A percentile compares a stretch with the other conserved stretches of the same genome.
phyloP scores from a whole-genome alignment of 2,888 invertebrate species.

The Lasioglossum lativentre region DNA sequence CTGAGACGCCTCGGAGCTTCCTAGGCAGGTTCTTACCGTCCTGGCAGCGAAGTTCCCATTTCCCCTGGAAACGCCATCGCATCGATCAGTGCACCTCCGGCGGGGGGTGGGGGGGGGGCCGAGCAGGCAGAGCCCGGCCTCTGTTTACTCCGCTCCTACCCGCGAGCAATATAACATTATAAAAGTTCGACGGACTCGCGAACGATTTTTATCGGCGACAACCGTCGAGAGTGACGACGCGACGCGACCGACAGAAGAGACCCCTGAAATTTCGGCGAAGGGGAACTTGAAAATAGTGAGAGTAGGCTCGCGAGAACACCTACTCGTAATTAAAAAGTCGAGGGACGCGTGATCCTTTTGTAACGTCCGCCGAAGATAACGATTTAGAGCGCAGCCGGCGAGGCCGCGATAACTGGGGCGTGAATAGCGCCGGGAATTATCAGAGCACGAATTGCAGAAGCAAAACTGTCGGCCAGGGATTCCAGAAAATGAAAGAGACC shows the following conservation, averaged over 20 bases:
- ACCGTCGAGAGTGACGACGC: not conserved
- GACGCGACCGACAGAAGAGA: not conserved
- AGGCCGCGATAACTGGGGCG: slow-evolving; percentile 45
- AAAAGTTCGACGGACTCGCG: slow-evolving; percentile 19
- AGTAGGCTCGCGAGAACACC: not conserved
- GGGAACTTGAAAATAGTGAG: not conserved
- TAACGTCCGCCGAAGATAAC: slow-evolving; percentile 44
- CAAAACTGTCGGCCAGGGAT: slow-evolving; percentile 44
- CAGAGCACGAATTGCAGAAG: slow-evolving; percentile 54
- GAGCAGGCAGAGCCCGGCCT: not conserved
- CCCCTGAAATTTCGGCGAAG: not conserved
- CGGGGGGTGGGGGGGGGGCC: too few relatives aligned
- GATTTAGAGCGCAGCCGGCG: slow-evolving; percentile 36
- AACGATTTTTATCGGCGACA: slow-evolving; percentile 27
- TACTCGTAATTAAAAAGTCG: slow-evolving; percentile 46
- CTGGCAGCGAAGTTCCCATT: slow-evolving; percentile 19
- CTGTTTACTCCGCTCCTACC: slow-evolving; percentile 12
- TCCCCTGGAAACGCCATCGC: slow-evolving; percentile 44
- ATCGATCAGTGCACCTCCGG: slow-evolving; percentile 40
- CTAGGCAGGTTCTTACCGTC: slow-evolving; percentile 11
- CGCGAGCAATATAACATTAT: slow-evolving; percentile 17
- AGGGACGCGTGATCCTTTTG: slow-evolving; percentile 21
- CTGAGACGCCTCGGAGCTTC: slow-evolving; percentile 17
- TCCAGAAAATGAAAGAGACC: slow-evolving; percentile 46
- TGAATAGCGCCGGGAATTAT: slow-evolving; percentile 51